These are phyloP conservation scores for Volucella bombylans DNA, from an alignment of 2,888 invertebrate species.

Conservation along the genomic window DNA sequence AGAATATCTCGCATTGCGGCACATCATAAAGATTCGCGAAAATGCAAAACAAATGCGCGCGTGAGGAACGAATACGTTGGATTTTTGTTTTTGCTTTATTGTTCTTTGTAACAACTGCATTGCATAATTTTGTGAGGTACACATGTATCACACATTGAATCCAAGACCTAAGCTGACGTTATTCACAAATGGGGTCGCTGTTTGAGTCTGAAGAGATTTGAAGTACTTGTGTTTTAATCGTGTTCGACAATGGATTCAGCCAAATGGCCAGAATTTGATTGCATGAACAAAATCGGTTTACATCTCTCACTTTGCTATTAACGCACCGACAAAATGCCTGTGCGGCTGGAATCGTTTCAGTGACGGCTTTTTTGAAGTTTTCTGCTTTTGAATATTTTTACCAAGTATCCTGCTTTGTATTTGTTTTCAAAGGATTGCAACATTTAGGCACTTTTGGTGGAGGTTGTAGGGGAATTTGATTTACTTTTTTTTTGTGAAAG, in stretches of 20 bases:
- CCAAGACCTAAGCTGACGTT: conserved; percentile 53
- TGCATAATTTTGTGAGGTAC: conserved; percentile 58
- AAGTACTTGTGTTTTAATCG: conserved; percentile 50
- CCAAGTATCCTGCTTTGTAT: too few species aligned
- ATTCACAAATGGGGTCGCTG: conserved; percentile 40
- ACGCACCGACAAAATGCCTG: conserved; percentile 25
- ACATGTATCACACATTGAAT: conserved; percentile 58
- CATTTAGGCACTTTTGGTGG: too few species aligned
- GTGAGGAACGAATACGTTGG: conserved; percentile 1
- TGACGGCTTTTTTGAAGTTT: conserved; percentile 50
- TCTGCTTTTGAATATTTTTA: not conserved
- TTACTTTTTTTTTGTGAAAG: too few species aligned
- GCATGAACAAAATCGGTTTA: conserved; percentile 35
- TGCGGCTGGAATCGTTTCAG: not conserved
- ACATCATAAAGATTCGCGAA: conserved; percentile 58
- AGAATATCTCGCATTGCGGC: conserved; percentile 43
- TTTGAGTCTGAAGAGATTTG: conserved; percentile 49
- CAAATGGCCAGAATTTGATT: conserved; percentile 63
- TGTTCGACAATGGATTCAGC: conserved; percentile 40
- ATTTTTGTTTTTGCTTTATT: conserved; percentile 59
- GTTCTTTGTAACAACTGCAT: conserved; percentile 53
- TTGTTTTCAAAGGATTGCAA: too few species aligned
- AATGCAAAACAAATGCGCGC: conserved; percentile 66
- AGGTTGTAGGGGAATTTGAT: too few species aligned
- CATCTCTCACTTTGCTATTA: conserved; percentile 27